A percentile compares a stretch with the other conserved stretches of the same genome.
These are phyloP conservation scores for Pluvianellus socialis DNA, from an alignment of 2,113 vertebrate genomes.

Conservation along the genomic window DNA sequence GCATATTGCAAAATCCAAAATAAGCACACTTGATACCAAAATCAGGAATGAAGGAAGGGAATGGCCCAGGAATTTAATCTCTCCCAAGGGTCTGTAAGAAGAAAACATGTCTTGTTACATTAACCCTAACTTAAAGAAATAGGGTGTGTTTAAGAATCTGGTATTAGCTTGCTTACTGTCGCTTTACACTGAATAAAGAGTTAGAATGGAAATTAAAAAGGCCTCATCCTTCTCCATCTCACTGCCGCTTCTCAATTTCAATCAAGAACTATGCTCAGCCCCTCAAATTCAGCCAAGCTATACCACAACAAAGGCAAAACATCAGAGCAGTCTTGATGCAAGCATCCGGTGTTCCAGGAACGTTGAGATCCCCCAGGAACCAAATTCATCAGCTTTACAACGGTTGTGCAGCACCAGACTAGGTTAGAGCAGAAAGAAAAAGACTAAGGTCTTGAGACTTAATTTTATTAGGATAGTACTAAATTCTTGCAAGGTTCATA, in stretches of 20 bases:
- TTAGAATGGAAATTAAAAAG: not conserved
- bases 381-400: not conserved
- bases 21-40: not conserved
- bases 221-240: not conserved
- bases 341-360: not conserved
- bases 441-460: accelerated
- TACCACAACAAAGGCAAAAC: not conserved
- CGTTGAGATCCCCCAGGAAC: accelerated
- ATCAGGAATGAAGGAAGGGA: not conserved
- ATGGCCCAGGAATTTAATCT: not conserved
- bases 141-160: not conserved
- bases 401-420: not conserved
- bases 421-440: not conserved
- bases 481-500: not conserved
- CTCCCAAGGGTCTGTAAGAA: not conserved
- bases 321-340: not conserved
- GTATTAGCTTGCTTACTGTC: not conserved
- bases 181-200: not conserved
- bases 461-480: not conserved
- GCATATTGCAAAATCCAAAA: not conserved
- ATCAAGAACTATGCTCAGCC: not conserved
- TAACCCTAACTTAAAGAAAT: not conserved
- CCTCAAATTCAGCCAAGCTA: not conserved
- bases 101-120: not conserved
- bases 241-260: not conserved